phyloP scores from a whole-genome alignment of 2,113 vertebrate genomes.

The Ciconia maguari region DNA sequence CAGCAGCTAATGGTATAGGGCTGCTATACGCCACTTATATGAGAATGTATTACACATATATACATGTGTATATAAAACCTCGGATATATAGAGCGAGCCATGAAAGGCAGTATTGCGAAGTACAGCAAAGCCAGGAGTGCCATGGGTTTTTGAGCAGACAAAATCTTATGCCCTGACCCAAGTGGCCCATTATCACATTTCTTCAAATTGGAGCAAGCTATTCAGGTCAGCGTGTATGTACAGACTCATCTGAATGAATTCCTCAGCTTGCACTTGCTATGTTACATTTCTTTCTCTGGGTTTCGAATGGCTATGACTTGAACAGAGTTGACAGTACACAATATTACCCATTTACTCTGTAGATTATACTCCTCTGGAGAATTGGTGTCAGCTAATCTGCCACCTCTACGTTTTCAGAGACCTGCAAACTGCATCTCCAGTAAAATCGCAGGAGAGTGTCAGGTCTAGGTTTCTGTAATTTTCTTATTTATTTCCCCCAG shows the following conservation, averaged over 20 bases:
- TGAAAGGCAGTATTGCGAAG: neutral
- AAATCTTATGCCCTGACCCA: neutral
- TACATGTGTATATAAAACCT: fast-evolving
- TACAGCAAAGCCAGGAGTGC: neutral
- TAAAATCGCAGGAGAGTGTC: neutral
- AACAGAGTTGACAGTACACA: slow-evolving; percentile 4
- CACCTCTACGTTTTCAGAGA: neutral
- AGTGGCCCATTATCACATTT: neutral
- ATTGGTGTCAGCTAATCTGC: neutral
- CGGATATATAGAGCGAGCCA: neutral
- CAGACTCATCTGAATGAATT: neutral
- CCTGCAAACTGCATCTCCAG: neutral
- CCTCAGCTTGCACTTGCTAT: neutral
- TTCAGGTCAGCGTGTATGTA: neutral
- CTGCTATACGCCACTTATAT: neutral
- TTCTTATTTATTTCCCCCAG: neutral
- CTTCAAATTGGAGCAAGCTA: neutral
- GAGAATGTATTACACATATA: neutral
- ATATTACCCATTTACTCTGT: slow-evolving; percentile 3
- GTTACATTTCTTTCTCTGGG: neutral
- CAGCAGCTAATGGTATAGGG: neutral
- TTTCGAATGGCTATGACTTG: neutral
- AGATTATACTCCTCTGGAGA: slow-evolving; percentile 20
- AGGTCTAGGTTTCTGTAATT: neutral
- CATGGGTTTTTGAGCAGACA: neutral